phyloP scores from a whole-genome alignment of 2,888 invertebrate genomes.

The Sarcophaga carnaria region DNA sequence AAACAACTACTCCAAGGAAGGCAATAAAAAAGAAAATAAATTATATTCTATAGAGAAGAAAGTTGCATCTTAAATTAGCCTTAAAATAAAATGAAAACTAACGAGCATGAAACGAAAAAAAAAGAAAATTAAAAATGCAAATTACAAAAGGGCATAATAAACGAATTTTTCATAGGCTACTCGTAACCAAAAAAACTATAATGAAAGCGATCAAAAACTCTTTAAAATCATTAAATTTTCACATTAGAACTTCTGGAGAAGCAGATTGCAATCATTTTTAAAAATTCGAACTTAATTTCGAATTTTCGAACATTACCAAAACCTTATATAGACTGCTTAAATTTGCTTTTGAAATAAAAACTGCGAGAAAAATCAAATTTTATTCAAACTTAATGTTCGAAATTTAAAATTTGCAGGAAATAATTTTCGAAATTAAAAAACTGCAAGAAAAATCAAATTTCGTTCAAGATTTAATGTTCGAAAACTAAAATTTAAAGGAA shows the following conservation, averaged over 20 bases:
- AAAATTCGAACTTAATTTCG: too few species aligned
- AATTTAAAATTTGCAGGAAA: neutral
- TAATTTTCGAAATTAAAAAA: neutral
- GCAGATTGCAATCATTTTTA: too few species aligned
- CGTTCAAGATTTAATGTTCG: neutral
- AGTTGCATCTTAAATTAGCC: constrained; percentile 56
- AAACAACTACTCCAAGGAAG: neutral
- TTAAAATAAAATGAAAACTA: constrained; percentile 57
- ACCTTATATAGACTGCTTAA: too few species aligned
- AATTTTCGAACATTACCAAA: too few species aligned
- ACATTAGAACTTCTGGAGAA: too few species aligned
- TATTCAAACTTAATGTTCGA: neutral
- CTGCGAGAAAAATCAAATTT: too few species aligned
- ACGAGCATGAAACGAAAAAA: constrained; percentile 27
- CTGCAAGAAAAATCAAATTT: too few species aligned
- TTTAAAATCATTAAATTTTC: too few species aligned
- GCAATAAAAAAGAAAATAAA: neutral
- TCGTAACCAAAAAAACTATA: too few species aligned
- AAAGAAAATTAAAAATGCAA: constrained; percentile 15
- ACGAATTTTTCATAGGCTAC: constrained; percentile 20
- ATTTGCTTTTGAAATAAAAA: too few species aligned
- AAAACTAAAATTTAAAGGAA: neutral
- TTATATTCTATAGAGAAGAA: neutral
- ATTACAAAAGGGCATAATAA: neutral
- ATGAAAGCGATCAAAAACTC: too few species aligned